Base-by-base conservation (phyloP, 1,140 invertebrate genomes). In the Polypedilum pembai region DNA sequence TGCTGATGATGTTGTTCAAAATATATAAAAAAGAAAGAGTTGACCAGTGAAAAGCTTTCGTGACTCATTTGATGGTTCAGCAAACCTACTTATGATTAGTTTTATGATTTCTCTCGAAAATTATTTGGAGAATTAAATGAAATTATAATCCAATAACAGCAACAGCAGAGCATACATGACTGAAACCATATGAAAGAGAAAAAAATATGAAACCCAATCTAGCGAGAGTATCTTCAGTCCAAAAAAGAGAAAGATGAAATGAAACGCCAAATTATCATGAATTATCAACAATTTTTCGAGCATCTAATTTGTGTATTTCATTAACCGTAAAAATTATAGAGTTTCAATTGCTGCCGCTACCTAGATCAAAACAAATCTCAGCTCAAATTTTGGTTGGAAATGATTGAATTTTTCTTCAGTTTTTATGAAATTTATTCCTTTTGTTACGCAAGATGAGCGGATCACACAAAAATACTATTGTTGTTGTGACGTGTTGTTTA, bases 271-370 rank as follows among this genome's bases (percentile, higher is more conserved):
- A 56, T 56, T 56, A 56, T 56, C 45, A 56, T 56, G 45, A 56
- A 56, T 56, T 56, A 56, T 56, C 45, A n/a, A n/a, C 45, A 56
- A 33, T 56, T 56, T 45, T 56, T 56, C n/a, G 45, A 56, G 45
- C 45, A 56, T 56, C 45, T 56, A 56, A 56, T 56, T 56, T 56
- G 45, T 56, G 45, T 56, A 56, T 56, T 56, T 56, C 45, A 56
- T 56, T 56, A 56, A 56, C 45, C 45, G 45, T 56, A 56, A 56
- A 56, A 56, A 56, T 56, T 56, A 56, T n/a, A 56, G 45, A 56
- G 45, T 4, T n/a, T 15, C n/a, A 56, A 56, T 33, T 56, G 45
- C 45, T 56, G 45, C 45, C 24, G 24, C 24, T 33, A 33, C 24
- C 24, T 56, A 56, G 45, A 56, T 56, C 3, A 56, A 56, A 56